Evolutionary conservation across 2,888 invertebrate species (phyloP).

Genomic region (Lithophane ornitopus): DNA sequence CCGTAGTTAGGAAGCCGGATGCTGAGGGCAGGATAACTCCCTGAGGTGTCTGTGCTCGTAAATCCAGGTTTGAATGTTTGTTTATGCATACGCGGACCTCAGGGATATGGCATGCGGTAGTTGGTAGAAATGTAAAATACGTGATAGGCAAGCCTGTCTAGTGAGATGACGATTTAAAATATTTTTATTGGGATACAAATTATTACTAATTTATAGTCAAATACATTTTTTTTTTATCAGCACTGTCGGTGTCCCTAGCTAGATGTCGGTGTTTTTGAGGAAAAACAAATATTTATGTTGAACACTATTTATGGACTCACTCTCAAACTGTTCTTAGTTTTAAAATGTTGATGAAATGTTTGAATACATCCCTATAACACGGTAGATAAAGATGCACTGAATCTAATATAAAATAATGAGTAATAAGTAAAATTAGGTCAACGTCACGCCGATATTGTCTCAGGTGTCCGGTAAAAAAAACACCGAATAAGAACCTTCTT

Average conservation of each 20-base stretch:
- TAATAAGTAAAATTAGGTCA: too few relatives aligned
- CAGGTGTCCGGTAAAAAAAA: too few relatives aligned
- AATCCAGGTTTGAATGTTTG: slow-evolving; percentile 74
- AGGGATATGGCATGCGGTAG: slow-evolving; percentile 53
- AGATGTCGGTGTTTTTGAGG: not conserved
- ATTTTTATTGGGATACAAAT: slow-evolving; percentile 12
- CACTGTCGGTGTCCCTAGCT: not conserved
- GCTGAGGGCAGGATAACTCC: slow-evolving; percentile 64
- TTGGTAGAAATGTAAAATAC: slow-evolving; percentile 52
- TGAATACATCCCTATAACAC: not conserved
- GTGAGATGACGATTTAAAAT: slow-evolving; percentile 23
- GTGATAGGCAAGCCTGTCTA: slow-evolving; percentile 37
- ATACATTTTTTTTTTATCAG: not conserved
- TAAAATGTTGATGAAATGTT: not conserved
- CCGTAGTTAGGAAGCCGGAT: slow-evolving; percentile 54
- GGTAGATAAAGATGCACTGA: too few relatives aligned
- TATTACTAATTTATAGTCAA: not conserved
- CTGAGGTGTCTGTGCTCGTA: slow-evolving; percentile 71
- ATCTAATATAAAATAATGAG: too few relatives aligned
- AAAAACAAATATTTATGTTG: not conserved
- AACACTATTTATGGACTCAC: not conserved
- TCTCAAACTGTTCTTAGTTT: not conserved
- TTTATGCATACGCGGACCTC: slow-evolving; percentile 69
- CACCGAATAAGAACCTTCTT: too few relatives aligned
- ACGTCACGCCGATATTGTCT: too few relatives aligned